A percentile compares a stretch with the other conserved stretches of the same genome.
These are phyloP conservation scores for Triplophysa bombifrons DNA, from an alignment of 2,797 vertebrate genomes.

Conservation along the genomic window DNA sequence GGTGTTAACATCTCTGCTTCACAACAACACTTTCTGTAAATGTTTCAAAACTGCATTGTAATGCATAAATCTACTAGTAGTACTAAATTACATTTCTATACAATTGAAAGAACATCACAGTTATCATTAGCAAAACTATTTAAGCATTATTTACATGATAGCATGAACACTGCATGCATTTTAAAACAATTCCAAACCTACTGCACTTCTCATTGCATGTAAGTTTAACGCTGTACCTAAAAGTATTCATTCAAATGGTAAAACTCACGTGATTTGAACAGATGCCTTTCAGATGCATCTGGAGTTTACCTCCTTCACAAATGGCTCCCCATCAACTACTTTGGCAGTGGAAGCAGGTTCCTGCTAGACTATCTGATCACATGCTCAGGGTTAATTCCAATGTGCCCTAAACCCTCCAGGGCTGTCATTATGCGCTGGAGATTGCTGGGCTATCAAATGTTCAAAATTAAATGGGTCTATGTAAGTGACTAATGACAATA, in stretches of 20 bases:
- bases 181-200: not conserved
- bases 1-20: not conserved
- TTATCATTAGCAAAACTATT: not conserved
- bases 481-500: not conserved
- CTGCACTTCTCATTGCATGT: not conserved
- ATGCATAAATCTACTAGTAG: not conserved
- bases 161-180: not conserved
- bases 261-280: not conserved
- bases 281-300: not conserved
- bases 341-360: not conserved
- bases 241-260: too few relatives aligned
- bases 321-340: not conserved
- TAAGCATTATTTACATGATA: not conserved
- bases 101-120: not conserved
- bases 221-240: too few relatives aligned
- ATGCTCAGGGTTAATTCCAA: conserved; percentile 13
- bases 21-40: not conserved
- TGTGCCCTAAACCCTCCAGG: not conserved
- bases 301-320: not conserved
- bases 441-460: not conserved
- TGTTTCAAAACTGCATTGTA: not conserved
- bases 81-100: not conserved
- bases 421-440: not conserved
- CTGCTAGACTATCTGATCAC: not conserved
- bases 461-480: too few relatives aligned